Base-by-base conservation (phyloP, 1,140 invertebrate genomes). In the Bilobella aurantiaca region DNA sequence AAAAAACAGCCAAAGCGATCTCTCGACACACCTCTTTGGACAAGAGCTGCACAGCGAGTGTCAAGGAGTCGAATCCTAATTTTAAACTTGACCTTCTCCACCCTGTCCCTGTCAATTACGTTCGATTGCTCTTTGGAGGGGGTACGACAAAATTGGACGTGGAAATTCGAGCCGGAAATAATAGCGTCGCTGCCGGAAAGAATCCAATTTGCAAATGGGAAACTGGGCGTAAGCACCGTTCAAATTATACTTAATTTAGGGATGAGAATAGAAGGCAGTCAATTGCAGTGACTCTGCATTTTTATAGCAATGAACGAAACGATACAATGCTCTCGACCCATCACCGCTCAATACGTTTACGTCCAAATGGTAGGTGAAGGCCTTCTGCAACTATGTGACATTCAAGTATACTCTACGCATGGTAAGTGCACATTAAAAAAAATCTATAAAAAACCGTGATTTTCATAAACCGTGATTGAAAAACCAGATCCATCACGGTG, bases 191-290 rank as follows among this genome's bases (percentile, higher is more conserved):
- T 16, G 31, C 59, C 23, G 49, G 49, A 53, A 62, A 46, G 25
- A 62, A 62, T 31, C 59, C 59, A 3, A 12, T 62, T 23, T 62
- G 59, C 23, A 31, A 27, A 25, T 62, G 59, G 59, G 59, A 62
- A 31, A 23, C 12, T 5, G 57, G 25, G 5, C 25, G 57, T 58
- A 21, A 58, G 57, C 25, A n/a, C 8, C 49, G 12, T 5, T 53
- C 49, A 16, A 14, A n/a, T n/a, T n/a, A n/a, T n/a, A n/a, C n/a
- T n/a, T n/a, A n/a, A n/a, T n/a, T n/a, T n/a, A n/a, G n/a, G n/a
- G n/a, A n/a, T n/a, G n/a, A n/a, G n/a, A n/a, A n/a, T n/a, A n/a
- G n/a, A n/a, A n/a, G n/a, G n/a, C n/a, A n/a, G n/a, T n/a, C n/a
- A 18, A 5, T 53, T 53, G 12, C 5, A 53, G 23, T 16, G 25